Percentiles rank a stretch among this genome's conserved stretches.
Conservation (phyloP, 2,113 vertebrate species). For the Psittacus erithacus region DNA sequence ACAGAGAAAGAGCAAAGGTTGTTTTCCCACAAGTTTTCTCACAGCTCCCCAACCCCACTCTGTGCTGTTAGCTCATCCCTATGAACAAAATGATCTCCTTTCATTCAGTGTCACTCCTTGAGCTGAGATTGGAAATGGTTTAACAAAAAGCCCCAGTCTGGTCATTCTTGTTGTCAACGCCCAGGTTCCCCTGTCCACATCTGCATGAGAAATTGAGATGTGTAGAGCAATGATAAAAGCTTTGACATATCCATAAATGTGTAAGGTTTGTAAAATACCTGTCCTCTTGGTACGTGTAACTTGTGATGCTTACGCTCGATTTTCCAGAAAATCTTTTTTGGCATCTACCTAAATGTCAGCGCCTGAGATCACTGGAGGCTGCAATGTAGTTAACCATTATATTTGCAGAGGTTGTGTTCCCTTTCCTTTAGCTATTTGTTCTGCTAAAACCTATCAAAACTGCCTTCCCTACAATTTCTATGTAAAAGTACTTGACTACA, state of each 20-base stretch:
- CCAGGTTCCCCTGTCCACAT: neutral
- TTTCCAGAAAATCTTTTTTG: neutral
- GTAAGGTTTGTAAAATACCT: neutral
- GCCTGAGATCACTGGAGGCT: neutral
- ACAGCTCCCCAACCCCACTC: neutral
- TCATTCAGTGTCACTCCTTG: neutral
- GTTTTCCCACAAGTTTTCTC: neutral
- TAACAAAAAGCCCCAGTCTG: neutral
- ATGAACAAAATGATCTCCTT: neutral
- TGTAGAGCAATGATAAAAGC: neutral
- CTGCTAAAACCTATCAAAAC: neutral
- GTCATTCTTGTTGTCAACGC: neutral
- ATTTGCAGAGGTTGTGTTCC: neutral
- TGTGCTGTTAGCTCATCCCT: neutral
- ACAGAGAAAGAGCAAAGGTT: neutral
- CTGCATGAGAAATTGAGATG: neutral
- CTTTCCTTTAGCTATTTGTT: neutral
- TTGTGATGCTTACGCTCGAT: neutral
- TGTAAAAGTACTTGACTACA: neutral
- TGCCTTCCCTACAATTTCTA: neutral
- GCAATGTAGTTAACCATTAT: neutral
- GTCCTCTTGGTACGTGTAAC: accelerated
- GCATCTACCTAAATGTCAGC: neutral
- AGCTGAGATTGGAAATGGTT: neutral
- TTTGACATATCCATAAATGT: neutral